Evolutionary conservation across 2,888 invertebrate species (phyloP), one percentile per base, ranked within the genome.

Genomic region (Mamestra brassicae): DNA sequence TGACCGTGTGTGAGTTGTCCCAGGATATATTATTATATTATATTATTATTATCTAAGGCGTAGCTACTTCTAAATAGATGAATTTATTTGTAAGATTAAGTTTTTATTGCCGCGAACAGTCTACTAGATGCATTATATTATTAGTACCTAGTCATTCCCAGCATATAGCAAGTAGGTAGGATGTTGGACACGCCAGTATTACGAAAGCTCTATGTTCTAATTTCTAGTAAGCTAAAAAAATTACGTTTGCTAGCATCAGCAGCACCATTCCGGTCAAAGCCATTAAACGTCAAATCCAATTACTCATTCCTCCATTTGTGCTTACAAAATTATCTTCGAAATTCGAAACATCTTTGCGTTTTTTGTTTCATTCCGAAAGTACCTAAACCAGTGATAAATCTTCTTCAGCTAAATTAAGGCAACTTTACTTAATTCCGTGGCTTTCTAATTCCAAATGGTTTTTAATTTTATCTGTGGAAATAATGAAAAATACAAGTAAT

Each of bases 391-490:
- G 85, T 54, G n/a, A 82, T 82, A 82, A 82, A 82, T 82, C 85
- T 82, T 70, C 63, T 64, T 82, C 71, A 84, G 62, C 69, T 34
- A 64, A 82, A 84, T 72, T 69, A 76, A 76, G 38, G 50, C 67
- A 74, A 74, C 67, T 72, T 80, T 52, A n/a, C 71, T 69, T 81
- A 76, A 84, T 81, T 84, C 62, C 62, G 65, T 67, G 63, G 55
- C 60, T 67, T 57, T 15, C 36, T 68, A 84, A 71, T 76, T 80
- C 55, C 26, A 15, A 71, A 71, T 71, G 78, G 58, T 72, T 82
- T 81, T 85, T 85, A 83, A 85, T 81, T 69, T 77, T 81, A 78
- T 65, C 71, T 36, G 61, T 72, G 17, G 34, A 85, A 71, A 71
- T 76, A 77, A 77, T 69, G 71, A 81, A 62, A 60, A 77, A 66